These are phyloP conservation scores for Coenonympha arcania DNA, from an alignment of 2,888 invertebrate genomes.

Conservation along the genomic window DNA sequence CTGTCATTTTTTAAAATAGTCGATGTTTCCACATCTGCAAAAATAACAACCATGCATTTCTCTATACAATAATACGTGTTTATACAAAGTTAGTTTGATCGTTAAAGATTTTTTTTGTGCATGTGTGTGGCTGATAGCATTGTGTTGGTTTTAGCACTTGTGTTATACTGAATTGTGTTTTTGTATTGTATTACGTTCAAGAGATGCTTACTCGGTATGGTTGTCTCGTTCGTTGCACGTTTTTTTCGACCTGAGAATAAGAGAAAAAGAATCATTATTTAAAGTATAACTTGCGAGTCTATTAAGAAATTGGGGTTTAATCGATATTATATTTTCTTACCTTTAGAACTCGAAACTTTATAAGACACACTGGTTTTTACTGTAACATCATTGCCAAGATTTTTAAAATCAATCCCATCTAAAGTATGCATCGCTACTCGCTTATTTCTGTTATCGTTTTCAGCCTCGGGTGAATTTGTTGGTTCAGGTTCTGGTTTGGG, in stretches of 20 bases:
- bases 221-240: conserved; percentile 28
- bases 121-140: conserved; percentile 20
- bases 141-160: conserved; percentile 34
- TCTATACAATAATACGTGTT: conserved; percentile 43
- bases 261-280: not conserved
- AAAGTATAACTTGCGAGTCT: no score
- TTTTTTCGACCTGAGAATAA: conserved; percentile 36
- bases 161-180: conserved; percentile 29
- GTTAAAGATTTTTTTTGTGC: conserved; percentile 23
- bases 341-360: conserved; percentile 78
- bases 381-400: conserved; percentile 76
- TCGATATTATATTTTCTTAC: conserved; percentile 36
- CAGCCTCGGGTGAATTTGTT: conserved; percentile 42
- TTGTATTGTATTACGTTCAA: conserved; percentile 18
- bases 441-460: conserved; percentile 67
- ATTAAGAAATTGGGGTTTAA: no score
- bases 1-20: conserved; percentile 41
- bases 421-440: conserved; percentile 70
- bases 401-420: conserved; percentile 63
- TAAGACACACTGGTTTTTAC: conserved; percentile 87
- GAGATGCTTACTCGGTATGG: conserved; percentile 30
- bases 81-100: conserved; percentile 36
- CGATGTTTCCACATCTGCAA: conserved; percentile 67
- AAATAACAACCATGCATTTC: conserved; percentile 66
- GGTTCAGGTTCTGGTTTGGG: conserved; percentile 55